Base-by-base conservation (phyloP, 92 coral and sea anemone species). In the Porites rus region DNA sequence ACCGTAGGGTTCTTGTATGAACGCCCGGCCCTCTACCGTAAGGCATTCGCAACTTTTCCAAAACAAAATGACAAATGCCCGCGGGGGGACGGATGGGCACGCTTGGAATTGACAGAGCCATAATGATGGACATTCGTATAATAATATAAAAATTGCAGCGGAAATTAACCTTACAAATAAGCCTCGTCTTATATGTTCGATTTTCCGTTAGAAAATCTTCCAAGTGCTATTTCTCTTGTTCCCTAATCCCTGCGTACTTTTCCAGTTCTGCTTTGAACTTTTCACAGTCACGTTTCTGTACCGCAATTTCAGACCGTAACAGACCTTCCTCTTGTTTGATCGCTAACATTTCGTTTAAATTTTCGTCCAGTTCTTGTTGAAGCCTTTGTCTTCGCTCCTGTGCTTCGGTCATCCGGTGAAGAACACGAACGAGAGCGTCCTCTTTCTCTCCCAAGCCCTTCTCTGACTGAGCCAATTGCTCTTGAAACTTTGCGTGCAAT, bases 291-390 rank as follows among this genome's bases (percentile, higher is more conserved):
- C 71, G 31, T 59, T 74, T 74, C 71, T 64, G 61, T 28, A 62
- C 80, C 7, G 72, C 24, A 46, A 83, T 62, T 83, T 61, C 80
- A 13, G 87, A 65, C 52, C 63, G 63, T 25, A 74, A 13, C 13
- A 46, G 10, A 7, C 87, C 87, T 63, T 83, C 87, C 4, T 73
- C 52, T 51, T 22, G 61, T 6, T 50, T 64, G 8, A 54, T 80
- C 10, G 60, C 51, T 22, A 17, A 1, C 10, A 83, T 50, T 60
- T 73, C 72, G 20, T 38, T 51, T 80, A 60, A 72, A 28, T 38
- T 74, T 25, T 83, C 72, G 9, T 83, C 64, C 54, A 83, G 87
- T 43, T 83, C 87, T 83, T 62, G 24, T 25, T 62, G 18, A 11
- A 83, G 73, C 54, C 22, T 83, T 17, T 61, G 79, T 63, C 12